Evolutionary conservation across 2,888 invertebrate species (phyloP).

Genomic region (Nasonia oneida): DNA sequence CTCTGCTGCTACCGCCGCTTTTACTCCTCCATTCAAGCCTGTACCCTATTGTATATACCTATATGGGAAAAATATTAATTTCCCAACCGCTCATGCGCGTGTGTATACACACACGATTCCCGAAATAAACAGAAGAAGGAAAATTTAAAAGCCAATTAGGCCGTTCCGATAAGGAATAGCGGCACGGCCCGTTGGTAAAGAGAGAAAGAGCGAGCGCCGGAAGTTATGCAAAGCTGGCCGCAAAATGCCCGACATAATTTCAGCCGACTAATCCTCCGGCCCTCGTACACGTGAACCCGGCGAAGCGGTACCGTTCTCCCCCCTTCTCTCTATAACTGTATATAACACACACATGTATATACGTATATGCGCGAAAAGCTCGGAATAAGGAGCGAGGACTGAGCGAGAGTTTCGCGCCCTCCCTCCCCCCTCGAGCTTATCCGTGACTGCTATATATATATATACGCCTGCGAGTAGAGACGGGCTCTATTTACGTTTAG

Average conservation of each 20-base stretch:
- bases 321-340: neutral
- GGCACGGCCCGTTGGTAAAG: constrained; percentile 31
- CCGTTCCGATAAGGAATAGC: constrained; percentile 56
- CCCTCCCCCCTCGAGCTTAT: neutral
- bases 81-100: too few species aligned
- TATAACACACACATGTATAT: neutral
- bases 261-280: constrained; percentile 72
- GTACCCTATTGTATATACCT: neutral
- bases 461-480: neutral
- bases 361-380: neutral
- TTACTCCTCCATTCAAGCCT: neutral
- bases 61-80: neutral
- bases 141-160: constrained; percentile 56
- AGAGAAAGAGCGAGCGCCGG: constrained; percentile 61
- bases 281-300: neutral
- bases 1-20: neutral
- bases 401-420: neutral
- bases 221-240: constrained; percentile 76
- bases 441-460: neutral
- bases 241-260: constrained; percentile 75
- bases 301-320: neutral
- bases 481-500: neutral
- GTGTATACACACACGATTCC: neutral
- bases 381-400: neutral
- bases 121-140: neutral